Evolutionary conservation across 2,888 invertebrate genomes (phyloP), one percentile per base, ranked within the genome.

Genomic region (Cryptophagus acutangulus): DNA sequence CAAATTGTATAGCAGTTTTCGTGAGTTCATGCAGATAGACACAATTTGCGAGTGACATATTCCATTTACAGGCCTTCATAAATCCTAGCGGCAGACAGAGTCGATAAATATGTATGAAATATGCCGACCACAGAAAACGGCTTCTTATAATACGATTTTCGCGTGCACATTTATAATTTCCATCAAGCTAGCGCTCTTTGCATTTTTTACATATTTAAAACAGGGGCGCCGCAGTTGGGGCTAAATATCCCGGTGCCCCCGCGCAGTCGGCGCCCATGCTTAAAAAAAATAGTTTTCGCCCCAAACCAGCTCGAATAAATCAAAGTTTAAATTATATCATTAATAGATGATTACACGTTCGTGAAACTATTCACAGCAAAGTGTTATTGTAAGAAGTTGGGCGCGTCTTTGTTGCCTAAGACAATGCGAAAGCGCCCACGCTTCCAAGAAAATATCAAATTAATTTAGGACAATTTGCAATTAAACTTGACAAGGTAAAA

Each of bases 81-180:
- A 61, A 61, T 61, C 58, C n/a, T 54, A 51, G 46, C 15, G 43
- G 46, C 52, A 52, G 52, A 53, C 50, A 49, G 46, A 51, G 45
- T 50, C 62, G 57, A 64, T 64, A 63, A 65, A 65, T 63, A 65
- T 64, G 58, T 59, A 63, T 65, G 63, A 64, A 64, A 62, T 62
- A 62, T 54, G 52, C 47, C 48, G 48, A 41, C 48, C 53, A 40
- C 48, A 46, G 26, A 26, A 16, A 49, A 49, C 54, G 41, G 44
- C 46, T 51, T 52, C 50, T 55, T 55, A 53, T 55, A 55, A 57
- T 53, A 50, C 46, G 49, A 49, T 51, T 51, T 52, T 53, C 49
- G 49, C 51, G 48, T 54, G 51, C 41, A 42, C 48, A 48, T 51
- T 47, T 45, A 52, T 52, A 54, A 51, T 51, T 52, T 51, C 46